Evolutionary conservation across 2,113 vertebrate genomes (phyloP).

Genomic region (Notothenia coriiceps): DNA sequence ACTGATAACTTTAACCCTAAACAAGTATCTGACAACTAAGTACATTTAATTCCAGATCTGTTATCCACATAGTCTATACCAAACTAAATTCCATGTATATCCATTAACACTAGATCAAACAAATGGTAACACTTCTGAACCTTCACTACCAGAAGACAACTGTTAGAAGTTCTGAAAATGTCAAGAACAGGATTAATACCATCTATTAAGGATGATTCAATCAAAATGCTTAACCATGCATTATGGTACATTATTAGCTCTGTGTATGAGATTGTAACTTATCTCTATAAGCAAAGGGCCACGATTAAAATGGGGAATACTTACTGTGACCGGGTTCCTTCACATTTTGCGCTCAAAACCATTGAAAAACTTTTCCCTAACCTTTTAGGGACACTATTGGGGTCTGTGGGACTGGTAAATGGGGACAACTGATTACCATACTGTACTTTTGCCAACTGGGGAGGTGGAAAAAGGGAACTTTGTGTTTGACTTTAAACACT

Average conservation of each 20-base stretch:
- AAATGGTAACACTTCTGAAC: neutral
- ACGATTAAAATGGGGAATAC: slow-evolving; percentile 80
- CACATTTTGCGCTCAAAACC: slow-evolving; percentile 74
- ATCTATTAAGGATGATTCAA: slow-evolving; percentile 2
- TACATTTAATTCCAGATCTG: neutral
- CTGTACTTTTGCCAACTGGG: slow-evolving; percentile 63
- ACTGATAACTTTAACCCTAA: neutral
- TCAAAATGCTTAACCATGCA: slow-evolving; percentile 60
- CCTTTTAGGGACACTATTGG: slow-evolving; percentile 40
- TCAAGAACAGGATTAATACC: slow-evolving; percentile 12
- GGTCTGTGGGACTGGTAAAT: slow-evolving; percentile 35
- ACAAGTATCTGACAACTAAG: neutral
- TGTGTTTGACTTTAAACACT: slow-evolving; percentile 80
- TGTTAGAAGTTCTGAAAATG: slow-evolving; percentile 1
- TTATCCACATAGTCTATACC: neutral
- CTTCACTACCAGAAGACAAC: slow-evolving; percentile 16
- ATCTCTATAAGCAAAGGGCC: slow-evolving; percentile 61
- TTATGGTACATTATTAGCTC: slow-evolving; percentile 50
- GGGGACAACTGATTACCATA: slow-evolving; percentile 48
- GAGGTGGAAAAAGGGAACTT: slow-evolving; percentile 65
- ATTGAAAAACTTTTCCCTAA: slow-evolving; percentile 34
- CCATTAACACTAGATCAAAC: neutral
- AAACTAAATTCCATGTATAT: neutral
- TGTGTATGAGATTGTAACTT: slow-evolving; percentile 29
- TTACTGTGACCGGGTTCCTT: slow-evolving; percentile 81